Base-by-base conservation (phyloP, 2,888 invertebrate species). In the Mythimna vitellina region DNA sequence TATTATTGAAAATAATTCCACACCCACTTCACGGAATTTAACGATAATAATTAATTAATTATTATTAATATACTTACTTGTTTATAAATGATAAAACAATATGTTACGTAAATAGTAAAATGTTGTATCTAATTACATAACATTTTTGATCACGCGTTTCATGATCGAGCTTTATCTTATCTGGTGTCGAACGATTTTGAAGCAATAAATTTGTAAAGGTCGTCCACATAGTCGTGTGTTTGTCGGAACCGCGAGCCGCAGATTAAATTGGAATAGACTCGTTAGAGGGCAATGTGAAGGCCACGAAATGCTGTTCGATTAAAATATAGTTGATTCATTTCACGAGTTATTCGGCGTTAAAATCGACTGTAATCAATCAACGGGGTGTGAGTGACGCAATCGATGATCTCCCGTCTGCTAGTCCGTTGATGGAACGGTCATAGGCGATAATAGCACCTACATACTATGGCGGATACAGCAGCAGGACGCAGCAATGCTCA, bases 111-210 rank as follows among this genome's bases (percentile, higher is more conserved):
- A 86, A 82, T 80, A 83, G 76, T 80, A 70, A 78, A 81, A 79
- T 74, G 58, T 70, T 79, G 72, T 81, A 53, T 60, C 38, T 64
- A 51, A 84, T 85, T 85, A 86, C 83, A 82, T 81, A 79, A 77
- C 70, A 65, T 65, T 74, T 62, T 66, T 58, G 78, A 78, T 84
- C 82, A 87, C 77, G 84, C 67, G 75, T 69, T 68, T 62, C 46
- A 71, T 76, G 75, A 82, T 74, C 72, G 79, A 70, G 66, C 54
- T 65, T 62, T 85, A 86, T 88, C 85, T 87, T 87, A 87, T 87
- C 86, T 75, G 56, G 67, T 57, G 66, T 75, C 79, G 66, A 80
- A 76, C 72, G 74, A 82, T 86, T 83, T 82, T 64, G 75, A 77
- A 79, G 75, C 73, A 76, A 77, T 70, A 61, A 73, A 75, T 69